phyloP scores from a whole-genome alignment of 2,113 vertebrate species.

The Tinamus guttatus region DNA sequence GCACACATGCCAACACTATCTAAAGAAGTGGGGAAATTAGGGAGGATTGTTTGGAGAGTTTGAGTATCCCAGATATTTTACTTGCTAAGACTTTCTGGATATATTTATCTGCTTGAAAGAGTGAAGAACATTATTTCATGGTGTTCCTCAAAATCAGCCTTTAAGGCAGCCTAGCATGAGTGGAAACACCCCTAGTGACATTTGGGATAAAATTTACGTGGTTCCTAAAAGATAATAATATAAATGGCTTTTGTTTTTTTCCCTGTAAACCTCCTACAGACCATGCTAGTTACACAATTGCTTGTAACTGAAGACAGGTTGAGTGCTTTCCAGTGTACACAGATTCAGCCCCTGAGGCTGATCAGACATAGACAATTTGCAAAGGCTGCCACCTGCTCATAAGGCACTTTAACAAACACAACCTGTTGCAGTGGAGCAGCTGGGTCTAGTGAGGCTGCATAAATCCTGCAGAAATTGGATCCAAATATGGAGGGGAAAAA shows the following conservation, averaged over 20 bases:
- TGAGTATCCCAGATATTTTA: accelerated
- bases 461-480: background rate
- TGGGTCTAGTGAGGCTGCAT: background rate
- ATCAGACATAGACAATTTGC: background rate
- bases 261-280: background rate
- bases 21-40: background rate
- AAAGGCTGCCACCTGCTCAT: background rate
- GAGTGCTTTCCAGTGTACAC: background rate
- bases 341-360: background rate
- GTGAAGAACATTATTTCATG: background rate
- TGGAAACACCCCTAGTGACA: background rate
- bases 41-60: background rate
- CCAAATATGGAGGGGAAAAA: background rate
- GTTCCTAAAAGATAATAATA: background rate
- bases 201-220: background rate
- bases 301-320: background rate
- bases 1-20: background rate
- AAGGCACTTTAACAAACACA: background rate
- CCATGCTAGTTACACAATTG: too few relatives aligned
- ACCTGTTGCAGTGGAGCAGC: background rate
- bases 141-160: background rate
- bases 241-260: background rate
- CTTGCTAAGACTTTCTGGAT: background rate
- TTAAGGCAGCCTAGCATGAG: background rate
- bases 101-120: background rate